phyloP scores from a whole-genome alignment of 2,797 vertebrate species.

The Coreius guichenoti region DNA sequence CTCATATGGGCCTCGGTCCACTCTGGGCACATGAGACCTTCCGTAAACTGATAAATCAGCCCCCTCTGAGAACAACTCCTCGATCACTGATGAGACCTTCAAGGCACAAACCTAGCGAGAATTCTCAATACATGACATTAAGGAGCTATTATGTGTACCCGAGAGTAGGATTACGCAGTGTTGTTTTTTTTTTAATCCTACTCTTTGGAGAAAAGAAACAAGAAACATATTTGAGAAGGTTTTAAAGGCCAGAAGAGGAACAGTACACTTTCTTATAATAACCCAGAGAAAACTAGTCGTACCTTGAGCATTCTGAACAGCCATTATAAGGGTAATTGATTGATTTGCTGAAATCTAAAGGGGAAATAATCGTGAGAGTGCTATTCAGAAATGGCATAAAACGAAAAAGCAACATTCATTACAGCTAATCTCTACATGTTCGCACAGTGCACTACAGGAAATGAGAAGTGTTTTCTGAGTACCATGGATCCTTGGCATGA shows the following conservation, averaged over 20 bases:
- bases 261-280: slow-evolving; percentile 25
- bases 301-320: slow-evolving; percentile 44
- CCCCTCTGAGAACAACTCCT: slow-evolving; percentile 42
- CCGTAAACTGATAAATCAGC: slow-evolving; percentile 45
- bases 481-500: slow-evolving; percentile 23
- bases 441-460: slow-evolving; percentile 17
- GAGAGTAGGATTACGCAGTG: slow-evolving; percentile 32
- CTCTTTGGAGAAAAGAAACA: slow-evolving; percentile 28
- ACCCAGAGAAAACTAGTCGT: slow-evolving; percentile 38
- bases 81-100: slow-evolving; percentile 50
- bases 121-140: slow-evolving; percentile 48
- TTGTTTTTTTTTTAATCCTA: slow-evolving; percentile 18
- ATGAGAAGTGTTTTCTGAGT: slow-evolving; percentile 31
- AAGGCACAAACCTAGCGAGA: slow-evolving; percentile 33
- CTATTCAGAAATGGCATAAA: slow-evolving; percentile 40
- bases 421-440: slow-evolving; percentile 6
- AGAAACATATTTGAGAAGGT: slow-evolving; percentile 33
- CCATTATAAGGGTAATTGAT: slow-evolving; percentile 40
- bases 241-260: slow-evolving; percentile 33
- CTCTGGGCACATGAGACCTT: slow-evolving; percentile 42
- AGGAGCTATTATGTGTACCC: slow-evolving; percentile 33
- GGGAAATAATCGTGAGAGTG: slow-evolving; percentile 49
- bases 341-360: slow-evolving; percentile 43
- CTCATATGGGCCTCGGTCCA: slow-evolving; percentile 39
- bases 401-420: slow-evolving; percentile 41